Evolutionary conservation across 2,113 vertebrate genomes (phyloP), one percentile per base, ranked within the genome.

Genomic region (Cromileptes altivelis): DNA sequence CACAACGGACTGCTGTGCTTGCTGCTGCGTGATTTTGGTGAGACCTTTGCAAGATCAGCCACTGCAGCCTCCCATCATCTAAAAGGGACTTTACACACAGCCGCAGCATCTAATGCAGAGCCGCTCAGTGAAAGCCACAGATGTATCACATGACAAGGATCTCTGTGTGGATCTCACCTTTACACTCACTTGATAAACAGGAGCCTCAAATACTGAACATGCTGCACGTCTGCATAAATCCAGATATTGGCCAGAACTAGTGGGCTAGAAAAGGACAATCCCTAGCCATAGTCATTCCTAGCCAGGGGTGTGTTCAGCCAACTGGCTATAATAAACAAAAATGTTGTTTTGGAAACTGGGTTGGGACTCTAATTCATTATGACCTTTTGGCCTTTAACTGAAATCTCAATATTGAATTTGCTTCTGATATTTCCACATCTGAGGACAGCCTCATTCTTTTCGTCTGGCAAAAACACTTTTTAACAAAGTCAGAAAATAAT

Each of bases 1-100:
- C 49, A 17, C 13, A 21, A 57, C 17, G 4, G 18, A 12, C 30
- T 19, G 55, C 49, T 37, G 49, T 21, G 50, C 61, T 50, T 8
- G 52, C 61, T 73, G 75, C 23, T 73, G 53, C 56, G 9, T 10
- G 40, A n/a, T 33, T 83, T 33, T 63, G 68, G 42, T 63, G 56
- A 70, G 70, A 78, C 42, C 67, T 70, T 53, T 78, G 58, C 73
- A 80, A 72, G 80, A 83, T 85, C 68, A 52, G 47, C 33, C 45
- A 21, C 9, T 67, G 81, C 0, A 40, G 70, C 55, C 75, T 82
- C 50, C 61, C 56, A 25, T 58, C n/a, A 1, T 80, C 47, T 1
- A 25, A 75, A 83, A 73, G 76, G 79, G 63, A 85, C 82, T 87
- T 90, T 80, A 85, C 82, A 70, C 75, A 81, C 61, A 68, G 81